Evolutionary conservation across 2,797 vertebrate species (phyloP), one percentile per base, ranked within the genome.

Genomic region (Pipistrellus kuhlii): DNA sequence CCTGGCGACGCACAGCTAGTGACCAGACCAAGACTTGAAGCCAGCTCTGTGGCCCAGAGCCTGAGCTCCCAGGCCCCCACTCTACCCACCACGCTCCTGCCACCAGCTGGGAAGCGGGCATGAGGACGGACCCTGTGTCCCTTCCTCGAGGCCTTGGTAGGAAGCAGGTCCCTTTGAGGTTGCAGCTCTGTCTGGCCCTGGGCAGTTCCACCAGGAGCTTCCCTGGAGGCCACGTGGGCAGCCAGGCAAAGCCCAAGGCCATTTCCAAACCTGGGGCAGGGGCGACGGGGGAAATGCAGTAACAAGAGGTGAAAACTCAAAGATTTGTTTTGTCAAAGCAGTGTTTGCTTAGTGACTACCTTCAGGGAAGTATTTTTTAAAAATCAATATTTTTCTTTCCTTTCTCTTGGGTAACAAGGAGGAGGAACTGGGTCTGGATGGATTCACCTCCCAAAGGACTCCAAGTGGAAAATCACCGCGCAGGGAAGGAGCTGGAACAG

Each of bases 251-350:
- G 57, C 17, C 87, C 55, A 17, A 13, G 83, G 59, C 84, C 15
- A 35, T 8, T 59, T 46, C 59, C 55, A 46, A 73, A 23, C 30
- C 64, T 11, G 17, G 7, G 32, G 77, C 30, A 55, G 66, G 4
- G 35, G 8, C 38, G 0, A 0, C 0, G 21, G 51, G 64, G 59
- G 25, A 38, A 66, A 21, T 0, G 1, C 85, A 48, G 30, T 5
- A 27, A 64, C 41, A 46, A 20, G 38, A 81, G 14, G 8, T 30
- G 18, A 68, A 62, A 44, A 8, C 21, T 14, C 3, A 18, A 53
- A 41, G 12, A 13, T 23, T 5, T 25, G 51, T 1, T 57, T 38
- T 46, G 30, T 23, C 27, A 76, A 88, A 81, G 62, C 81, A 44
- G 17, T 7, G 32, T 75, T 51, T 85, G 77, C 53, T 41, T n/a